phyloP scores from a whole-genome alignment of 1,140 invertebrate species.

The Temnothorax nylanderi region DNA sequence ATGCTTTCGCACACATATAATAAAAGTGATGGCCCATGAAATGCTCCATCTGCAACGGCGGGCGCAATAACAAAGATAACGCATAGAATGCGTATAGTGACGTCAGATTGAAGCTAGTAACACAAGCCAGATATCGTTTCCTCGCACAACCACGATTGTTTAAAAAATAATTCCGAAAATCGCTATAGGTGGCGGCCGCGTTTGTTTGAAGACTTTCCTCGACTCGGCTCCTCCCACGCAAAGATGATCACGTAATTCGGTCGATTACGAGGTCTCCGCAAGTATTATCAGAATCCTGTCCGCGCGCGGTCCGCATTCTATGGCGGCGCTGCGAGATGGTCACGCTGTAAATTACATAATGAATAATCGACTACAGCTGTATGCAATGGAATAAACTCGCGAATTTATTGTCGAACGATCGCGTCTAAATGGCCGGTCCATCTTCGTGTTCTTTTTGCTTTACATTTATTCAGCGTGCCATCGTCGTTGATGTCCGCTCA shows the following conservation, averaged over 20 bases:
- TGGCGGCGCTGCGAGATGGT: slow-evolving; percentile 13
- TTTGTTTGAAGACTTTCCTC: slow-evolving; percentile 70
- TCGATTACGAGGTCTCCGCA: slow-evolving; percentile 65
- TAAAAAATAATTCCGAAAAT: slow-evolving; percentile 72
- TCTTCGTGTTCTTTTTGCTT: neutral
- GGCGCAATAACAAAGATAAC: slow-evolving; percentile 39
- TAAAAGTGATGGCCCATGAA: slow-evolving; percentile 51
- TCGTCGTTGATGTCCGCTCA: neutral
- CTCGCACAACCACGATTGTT: slow-evolving; percentile 48
- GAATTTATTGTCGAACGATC: slow-evolving; percentile 29
- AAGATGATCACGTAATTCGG: slow-evolving; percentile 64
- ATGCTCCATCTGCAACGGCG: slow-evolving; percentile 12
- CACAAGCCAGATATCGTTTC: slow-evolving; percentile 62
- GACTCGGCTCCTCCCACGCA: slow-evolving; percentile 56
- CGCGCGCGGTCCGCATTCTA: slow-evolving; percentile 35
- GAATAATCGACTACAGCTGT: slow-evolving; percentile 33
- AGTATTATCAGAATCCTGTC: slow-evolving; percentile 63
- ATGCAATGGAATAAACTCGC: slow-evolving; percentile 31
- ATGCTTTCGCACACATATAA: neutral
- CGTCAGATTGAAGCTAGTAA: slow-evolving; percentile 48
- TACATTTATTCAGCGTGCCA: neutral
- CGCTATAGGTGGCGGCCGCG: slow-evolving; percentile 69
- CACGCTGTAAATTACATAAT: slow-evolving; percentile 56
- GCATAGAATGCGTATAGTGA: slow-evolving; percentile 32
- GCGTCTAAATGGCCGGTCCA: slow-evolving; percentile 20